Percentiles rank a stretch among this genome's conserved stretches.
Evolutionary conservation across 1,140 invertebrate species (phyloP).

Genomic region (Goniozus legneri): DNA sequence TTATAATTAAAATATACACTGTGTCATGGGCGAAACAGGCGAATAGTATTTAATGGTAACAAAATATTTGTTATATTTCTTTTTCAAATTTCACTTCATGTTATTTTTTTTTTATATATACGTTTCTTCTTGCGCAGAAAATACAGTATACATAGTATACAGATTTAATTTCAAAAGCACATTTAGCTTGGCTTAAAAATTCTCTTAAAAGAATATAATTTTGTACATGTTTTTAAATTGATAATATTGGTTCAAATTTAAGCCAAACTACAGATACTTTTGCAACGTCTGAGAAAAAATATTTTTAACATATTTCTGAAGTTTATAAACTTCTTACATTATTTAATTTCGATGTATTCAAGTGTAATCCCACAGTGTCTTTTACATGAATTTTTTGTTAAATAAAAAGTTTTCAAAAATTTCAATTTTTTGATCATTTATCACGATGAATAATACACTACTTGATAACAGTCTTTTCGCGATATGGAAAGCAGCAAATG

Average conservation of each 20-base stretch:
- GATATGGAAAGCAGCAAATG: slow-evolving; percentile 39
- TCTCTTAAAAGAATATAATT: background rate
- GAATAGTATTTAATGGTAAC: slow-evolving; percentile 55
- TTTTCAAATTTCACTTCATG: slow-evolving; percentile 28
- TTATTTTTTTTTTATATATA: slow-evolving; percentile 15
- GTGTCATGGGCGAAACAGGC: slow-evolving; percentile 56
- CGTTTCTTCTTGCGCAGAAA: slow-evolving; percentile 34
- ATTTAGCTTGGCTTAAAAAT: slow-evolving; percentile 40
- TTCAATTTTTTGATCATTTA: too few species aligned
- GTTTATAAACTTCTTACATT: slow-evolving; percentile 33
- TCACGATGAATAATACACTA: slow-evolving; percentile 20
- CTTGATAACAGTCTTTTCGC: slow-evolving; percentile 35
- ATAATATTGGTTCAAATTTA: slow-evolving; percentile 16
- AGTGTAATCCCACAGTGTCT: slow-evolving; percentile 27
- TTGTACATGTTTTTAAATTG: background rate
- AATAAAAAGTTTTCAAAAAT: too few species aligned
- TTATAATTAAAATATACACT: slow-evolving; percentile 58
- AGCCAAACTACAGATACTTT: slow-evolving; percentile 44
- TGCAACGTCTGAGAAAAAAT: slow-evolving; percentile 30
- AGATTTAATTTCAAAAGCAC: slow-evolving; percentile 50
- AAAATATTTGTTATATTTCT: slow-evolving; percentile 53
- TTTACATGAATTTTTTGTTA: too few species aligned
- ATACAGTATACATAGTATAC: slow-evolving; percentile 54
- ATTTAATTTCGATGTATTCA: slow-evolving; percentile 42
- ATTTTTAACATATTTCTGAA: slow-evolving; percentile 24